These are phyloP conservation scores for Sicus ferrugineus DNA, from an alignment of 2,888 invertebrate species.

Conservation along the genomic window DNA sequence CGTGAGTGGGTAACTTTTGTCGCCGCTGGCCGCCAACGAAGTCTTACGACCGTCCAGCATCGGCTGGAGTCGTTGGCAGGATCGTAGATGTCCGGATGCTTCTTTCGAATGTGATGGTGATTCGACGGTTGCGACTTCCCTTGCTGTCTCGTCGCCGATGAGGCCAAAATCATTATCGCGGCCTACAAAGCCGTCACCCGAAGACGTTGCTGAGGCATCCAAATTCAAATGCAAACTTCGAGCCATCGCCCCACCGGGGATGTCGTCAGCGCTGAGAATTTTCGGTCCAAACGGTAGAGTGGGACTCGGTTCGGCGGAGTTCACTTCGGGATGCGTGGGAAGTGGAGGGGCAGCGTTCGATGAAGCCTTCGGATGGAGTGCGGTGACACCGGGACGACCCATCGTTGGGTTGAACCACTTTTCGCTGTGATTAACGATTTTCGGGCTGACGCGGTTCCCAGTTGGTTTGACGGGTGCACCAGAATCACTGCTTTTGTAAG, in stretches of 20 bases:
- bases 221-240: slow-evolving; percentile 54
- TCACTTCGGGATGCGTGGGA: slow-evolving; percentile 57
- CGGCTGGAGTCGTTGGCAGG: slow-evolving; percentile 51
- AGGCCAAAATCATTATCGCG: slow-evolving; percentile 34
- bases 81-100: slow-evolving; percentile 53
- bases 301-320: slow-evolving; percentile 60
- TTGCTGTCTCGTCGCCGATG: slow-evolving; percentile 37
- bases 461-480: slow-evolving; percentile 27
- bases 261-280: slow-evolving; percentile 60
- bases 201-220: slow-evolving; percentile 43
- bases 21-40: background rate
- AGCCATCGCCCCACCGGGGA: slow-evolving; percentile 63
- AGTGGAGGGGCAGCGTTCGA: slow-evolving; percentile 49
- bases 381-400: slow-evolving; percentile 40
- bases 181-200: slow-evolving; percentile 17
- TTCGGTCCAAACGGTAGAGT: slow-evolving; percentile 68
- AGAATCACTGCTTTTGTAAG: slow-evolving; percentile 20
- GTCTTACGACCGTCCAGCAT: slow-evolving; percentile 34
- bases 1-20: slow-evolving; percentile 49
- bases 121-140: slow-evolving; percentile 42
- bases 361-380: slow-evolving; percentile 43
- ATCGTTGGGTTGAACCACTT: slow-evolving; percentile 54
- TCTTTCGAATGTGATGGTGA: slow-evolving; percentile 52
- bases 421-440: slow-evolving; percentile 47
- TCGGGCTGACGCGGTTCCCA: slow-evolving; percentile 15